Base-by-base conservation (phyloP, 2,888 invertebrate species). In the Chloromyia formosa region DNA sequence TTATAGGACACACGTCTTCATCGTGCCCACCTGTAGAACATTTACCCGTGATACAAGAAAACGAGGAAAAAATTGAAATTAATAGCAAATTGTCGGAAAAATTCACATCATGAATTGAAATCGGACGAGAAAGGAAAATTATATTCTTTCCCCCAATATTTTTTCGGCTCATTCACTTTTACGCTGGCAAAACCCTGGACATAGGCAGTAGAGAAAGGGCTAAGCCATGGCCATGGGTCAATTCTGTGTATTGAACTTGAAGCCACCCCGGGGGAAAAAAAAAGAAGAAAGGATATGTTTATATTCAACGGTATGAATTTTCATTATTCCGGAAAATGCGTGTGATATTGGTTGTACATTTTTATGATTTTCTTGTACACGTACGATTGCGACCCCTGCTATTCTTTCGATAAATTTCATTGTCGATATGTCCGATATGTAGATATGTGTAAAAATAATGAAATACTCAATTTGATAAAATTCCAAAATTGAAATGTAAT, bases 401-500 rank as follows among this genome's bases (percentile, higher is more conserved):
- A 62, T 62, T 49, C 49, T 35, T 35, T 66, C 49, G 66, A 45
- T 27, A 49, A 66, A 66, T 66, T 66, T 49, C 22, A 66, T 66
- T 69, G 56, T 35, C 56, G 56, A 71, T 71, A 56, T 71, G 56
- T 71, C 56, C 58, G 66, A 66, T 49, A 71, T 69, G 56, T 69
- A 73, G 56, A 73, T 73, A 49, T 62, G 54, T 74, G 56, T 22
- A 66, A 74, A 64, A 68, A 76, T 73, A 75, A 76, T 69, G 73
- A 75, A 74, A 73, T 75, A 71, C 75, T 76, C 76, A 75, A 76
- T 75, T 76, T 73, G 75, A 76, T 76, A 76, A 75, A 76, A 75
- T 74, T 69, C 74, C 71, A 77, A 76, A 77, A 77, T 77, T 77
- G 75, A 77, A 77, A 77, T 74, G 74, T 77, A 77, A 77, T 74